Evolutionary conservation across 2,888 invertebrate genomes (phyloP), one percentile per base, ranked within the genome.

Genomic region (Temnothorax unifasciatus): DNA sequence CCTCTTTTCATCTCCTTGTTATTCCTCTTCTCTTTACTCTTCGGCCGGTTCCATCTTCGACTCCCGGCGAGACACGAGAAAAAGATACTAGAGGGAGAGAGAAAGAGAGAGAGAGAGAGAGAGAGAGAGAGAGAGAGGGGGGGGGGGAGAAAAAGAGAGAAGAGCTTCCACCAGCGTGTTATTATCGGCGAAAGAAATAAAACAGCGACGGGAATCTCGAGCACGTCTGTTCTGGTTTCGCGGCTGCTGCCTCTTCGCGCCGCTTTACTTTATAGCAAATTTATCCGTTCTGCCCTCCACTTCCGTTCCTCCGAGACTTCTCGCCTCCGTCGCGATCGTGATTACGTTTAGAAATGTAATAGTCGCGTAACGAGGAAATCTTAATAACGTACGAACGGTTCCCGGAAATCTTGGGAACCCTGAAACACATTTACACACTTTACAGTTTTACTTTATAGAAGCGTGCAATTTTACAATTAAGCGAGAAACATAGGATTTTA

Each of bases 1-100:
- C 38, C 21, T 76, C 76, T 76, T 73, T 76, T 82, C 63, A 82
- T 84, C 84, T 73, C 44, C 63, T 64, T 61, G 84, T 84, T 84
- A 63, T 50, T 85, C 50, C 64, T 64, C 68, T 83, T 38, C 82
- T 57, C 54, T 81, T 73, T 77, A 66, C 77, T 77, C 54, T 68
- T 68, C 44, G 38, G 38, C 5, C 52, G 77, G 66, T 54, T 54
- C 41, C 57, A 21, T 59, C 71, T 79, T 69, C 25, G 34, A 69
- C 64, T 79, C 79, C 11, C 18, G 29, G 59, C 38, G 59, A 59
- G 79, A 79, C 57, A 25, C 25, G 44, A 74, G 75, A 81, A 75
- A 81, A 74, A 81, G 59, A 25, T 21, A 6, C 47, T 52, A 34
- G 44, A 50, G 15, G 1, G 25, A n/a, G 50, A 69, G 34, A 38